These are phyloP conservation scores for Tautogolabrus adspersus DNA, from an alignment of 2,113 vertebrate species.

Conservation along the genomic window DNA sequence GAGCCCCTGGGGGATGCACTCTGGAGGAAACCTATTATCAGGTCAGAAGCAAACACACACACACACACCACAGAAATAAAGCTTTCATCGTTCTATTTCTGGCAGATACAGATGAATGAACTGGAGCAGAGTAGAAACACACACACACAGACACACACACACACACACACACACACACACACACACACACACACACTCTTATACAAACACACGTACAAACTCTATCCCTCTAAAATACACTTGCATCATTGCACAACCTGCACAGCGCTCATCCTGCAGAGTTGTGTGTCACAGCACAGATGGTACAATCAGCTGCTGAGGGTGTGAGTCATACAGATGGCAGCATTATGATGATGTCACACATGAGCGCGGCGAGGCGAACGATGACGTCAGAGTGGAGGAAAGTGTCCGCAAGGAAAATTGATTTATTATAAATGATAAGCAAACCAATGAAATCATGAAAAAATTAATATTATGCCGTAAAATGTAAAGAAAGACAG, in stretches of 20 bases:
- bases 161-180: conserved; percentile 19
- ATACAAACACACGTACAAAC: background rate
- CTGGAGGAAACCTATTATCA: conserved; percentile 59
- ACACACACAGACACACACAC: conserved; percentile 24
- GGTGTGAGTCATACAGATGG: background rate
- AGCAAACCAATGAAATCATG: background rate
- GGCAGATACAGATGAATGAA: conserved; percentile 53
- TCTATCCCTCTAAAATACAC: background rate
- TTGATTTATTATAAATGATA: background rate
- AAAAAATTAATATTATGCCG: background rate
- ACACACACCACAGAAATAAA: conserved; percentile 28
- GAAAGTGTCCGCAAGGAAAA: background rate
- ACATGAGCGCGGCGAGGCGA: background rate
- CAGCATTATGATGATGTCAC: conserved; percentile 40
- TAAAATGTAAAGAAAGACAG: too few relatives aligned
- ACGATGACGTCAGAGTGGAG: conserved; percentile 1
- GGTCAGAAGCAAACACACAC: conserved; percentile 44
- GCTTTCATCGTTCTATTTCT: conserved; percentile 57
- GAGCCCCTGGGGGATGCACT: conserved; percentile 46
- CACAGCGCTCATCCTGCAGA: conserved; percentile 9
- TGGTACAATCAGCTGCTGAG: conserved; percentile 23
- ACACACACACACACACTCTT: conserved; percentile 2
- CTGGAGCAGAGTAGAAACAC: conserved; percentile 45
- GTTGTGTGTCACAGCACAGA: conserved; percentile 47
- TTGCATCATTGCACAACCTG: conserved; percentile 12